Conservation (phyloP, 2,797 vertebrate genomes). For the Lates japonicus region DNA sequence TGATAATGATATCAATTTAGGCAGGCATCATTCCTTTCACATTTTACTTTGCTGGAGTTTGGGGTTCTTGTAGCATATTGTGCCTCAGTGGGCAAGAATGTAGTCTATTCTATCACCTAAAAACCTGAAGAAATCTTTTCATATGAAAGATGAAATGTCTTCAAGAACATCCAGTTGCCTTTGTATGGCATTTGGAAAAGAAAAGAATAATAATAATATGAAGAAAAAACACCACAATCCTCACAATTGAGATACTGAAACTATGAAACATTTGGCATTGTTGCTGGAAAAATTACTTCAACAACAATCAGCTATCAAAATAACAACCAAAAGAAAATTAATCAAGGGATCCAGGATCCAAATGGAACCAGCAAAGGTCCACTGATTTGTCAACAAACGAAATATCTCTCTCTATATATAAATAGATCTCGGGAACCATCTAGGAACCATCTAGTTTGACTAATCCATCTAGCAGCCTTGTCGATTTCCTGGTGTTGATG, state of each 20-base stretch:
- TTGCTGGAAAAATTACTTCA: background rate
- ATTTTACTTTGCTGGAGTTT: background rate
- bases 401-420: background rate
- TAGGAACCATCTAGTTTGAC: too few species aligned
- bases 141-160: too few species aligned
- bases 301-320: background rate
- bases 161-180: too few species aligned
- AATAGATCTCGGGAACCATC: background rate
- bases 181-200: too few species aligned
- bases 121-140: too few species aligned
- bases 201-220: too few species aligned
- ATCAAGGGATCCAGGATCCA: background rate
- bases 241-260: background rate
- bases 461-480: background rate
- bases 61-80: background rate
- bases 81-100: background rate
- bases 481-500: background rate
- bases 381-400: background rate
- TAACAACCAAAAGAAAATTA: background rate
- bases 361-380: background rate
- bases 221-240: background rate
- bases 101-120: too few species aligned
- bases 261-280: background rate
- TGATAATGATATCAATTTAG: constrained; percentile 10
- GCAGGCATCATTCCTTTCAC: background rate